Conservation (phyloP, 2,888 invertebrate genomes). For the Holacanthella duospinosa region DNA sequence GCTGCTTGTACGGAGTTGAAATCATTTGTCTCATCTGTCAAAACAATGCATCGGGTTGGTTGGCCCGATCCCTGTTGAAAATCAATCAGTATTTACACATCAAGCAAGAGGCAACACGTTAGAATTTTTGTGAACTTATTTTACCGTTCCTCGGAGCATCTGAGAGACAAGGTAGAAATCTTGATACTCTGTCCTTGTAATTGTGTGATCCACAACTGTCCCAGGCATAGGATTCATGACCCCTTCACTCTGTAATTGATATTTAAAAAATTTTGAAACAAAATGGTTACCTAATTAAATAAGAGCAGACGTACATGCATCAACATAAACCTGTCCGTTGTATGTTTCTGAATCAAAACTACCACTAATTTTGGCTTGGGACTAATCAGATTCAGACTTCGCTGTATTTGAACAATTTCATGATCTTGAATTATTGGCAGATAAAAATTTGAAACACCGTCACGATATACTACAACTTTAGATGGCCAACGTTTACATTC, state of each 20-base stretch:
- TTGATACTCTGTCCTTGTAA: not conserved
- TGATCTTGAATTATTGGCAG: not conserved
- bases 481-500: not conserved
- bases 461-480: not conserved
- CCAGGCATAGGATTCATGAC: not conserved
- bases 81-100: not conserved
- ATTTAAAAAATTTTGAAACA: not conserved
- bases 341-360: not conserved
- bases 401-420: not conserved
- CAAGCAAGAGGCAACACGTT: not conserved
- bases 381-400: not conserved
- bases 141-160: not conserved
- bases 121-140: too few species aligned
- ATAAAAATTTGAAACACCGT: conserved; percentile 1
- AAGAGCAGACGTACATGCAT: not conserved
- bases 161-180: not conserved
- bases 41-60: not conserved
- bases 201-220: not conserved
- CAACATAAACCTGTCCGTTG: not conserved
- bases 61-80: not conserved
- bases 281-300: not conserved
- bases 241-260: not conserved
- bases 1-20: not conserved
- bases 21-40: not conserved
- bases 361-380: not conserved